Conservation (phyloP, 2,113 vertebrate genomes). For the Saccopteryx bilineata region DNA sequence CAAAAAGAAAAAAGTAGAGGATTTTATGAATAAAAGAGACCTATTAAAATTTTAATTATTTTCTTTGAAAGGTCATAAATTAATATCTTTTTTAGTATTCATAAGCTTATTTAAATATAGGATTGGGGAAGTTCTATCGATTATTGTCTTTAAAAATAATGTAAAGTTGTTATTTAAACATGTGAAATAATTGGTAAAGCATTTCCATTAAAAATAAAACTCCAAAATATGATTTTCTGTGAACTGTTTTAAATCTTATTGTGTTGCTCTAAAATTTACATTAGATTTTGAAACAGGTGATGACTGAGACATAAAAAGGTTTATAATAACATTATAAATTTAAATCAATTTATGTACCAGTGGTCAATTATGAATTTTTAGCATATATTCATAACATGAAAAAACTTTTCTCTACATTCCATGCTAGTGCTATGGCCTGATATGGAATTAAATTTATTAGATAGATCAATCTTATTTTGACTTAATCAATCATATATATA, state of each 20-base stretch:
- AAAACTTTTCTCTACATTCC: background rate
- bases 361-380: background rate
- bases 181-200: background rate
- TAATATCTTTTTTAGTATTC: background rate
- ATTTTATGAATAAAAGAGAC: background rate
- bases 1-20: background rate
- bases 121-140: background rate
- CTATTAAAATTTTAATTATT: background rate
- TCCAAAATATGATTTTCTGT: background rate
- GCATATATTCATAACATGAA: background rate
- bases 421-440: background rate
- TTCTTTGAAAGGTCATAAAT: background rate
- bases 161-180: background rate
- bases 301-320: background rate
- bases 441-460: background rate
- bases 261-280: background rate
- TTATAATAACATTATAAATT: background rate
- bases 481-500: background rate
- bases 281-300: background rate
- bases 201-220: background rate
- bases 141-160: background rate
- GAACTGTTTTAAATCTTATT: background rate
- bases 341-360: background rate
- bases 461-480: background rate
- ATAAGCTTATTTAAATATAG: background rate